Conservation (phyloP, 2,797 vertebrate species). For the Propithecus deckenii region DNA sequence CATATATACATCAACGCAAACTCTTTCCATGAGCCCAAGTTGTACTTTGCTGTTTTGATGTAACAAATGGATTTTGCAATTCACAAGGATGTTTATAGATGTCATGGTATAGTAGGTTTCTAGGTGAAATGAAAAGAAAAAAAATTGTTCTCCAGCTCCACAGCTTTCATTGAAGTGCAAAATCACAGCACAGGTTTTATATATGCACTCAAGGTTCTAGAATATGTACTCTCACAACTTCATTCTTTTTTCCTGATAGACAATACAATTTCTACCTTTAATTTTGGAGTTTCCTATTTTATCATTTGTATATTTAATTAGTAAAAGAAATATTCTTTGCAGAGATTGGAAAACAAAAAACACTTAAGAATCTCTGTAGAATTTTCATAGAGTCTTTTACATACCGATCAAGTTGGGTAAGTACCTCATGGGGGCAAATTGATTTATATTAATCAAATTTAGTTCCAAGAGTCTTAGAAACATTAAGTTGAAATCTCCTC, state of each 20-base stretch:
- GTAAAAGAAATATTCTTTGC: neutral
- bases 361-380: neutral
- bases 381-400: constrained; percentile 26
- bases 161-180: neutral
- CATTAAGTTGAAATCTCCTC: neutral
- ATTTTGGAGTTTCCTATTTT: neutral
- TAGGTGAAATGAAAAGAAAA: neutral
- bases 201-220: neutral
- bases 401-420: neutral
- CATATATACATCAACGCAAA: too few relatives aligned
- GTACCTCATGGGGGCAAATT: neutral
- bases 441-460: constrained; percentile 24
- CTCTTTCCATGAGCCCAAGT: neutral
- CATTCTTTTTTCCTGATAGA: neutral
- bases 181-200: neutral
- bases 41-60: neutral
- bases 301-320: constrained; percentile 6
- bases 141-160: neutral
- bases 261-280: neutral
- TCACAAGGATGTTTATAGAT: neutral
- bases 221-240: neutral
- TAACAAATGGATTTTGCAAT: neutral
- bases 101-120: neutral
- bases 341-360: neutral
- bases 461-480: constrained; percentile 50